phyloP scores from a whole-genome alignment of 2,797 vertebrate genomes.

The Cirrhinus mrigala region DNA sequence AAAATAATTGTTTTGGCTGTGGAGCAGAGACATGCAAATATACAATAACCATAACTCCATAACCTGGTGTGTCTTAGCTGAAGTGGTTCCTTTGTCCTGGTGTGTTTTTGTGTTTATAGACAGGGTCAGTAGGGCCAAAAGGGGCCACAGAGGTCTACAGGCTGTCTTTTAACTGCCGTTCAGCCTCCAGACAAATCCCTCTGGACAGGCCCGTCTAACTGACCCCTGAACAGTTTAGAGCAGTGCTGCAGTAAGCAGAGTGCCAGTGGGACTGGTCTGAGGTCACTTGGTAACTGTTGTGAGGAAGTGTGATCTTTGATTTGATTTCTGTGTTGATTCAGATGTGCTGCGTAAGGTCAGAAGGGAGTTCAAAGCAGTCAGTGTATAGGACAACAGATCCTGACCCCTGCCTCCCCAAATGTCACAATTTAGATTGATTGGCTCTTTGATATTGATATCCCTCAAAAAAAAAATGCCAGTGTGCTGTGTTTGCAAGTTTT shows the following conservation, averaged over 20 bases:
- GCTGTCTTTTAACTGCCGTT: conserved; percentile 27
- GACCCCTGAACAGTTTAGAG: conserved; percentile 34
- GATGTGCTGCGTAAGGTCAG: conserved; percentile 35
- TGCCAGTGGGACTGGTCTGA: conserved; percentile 15
- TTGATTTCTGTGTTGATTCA: neutral
- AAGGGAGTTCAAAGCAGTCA: conserved; percentile 12
- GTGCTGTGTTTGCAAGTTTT: conserved; percentile 17
- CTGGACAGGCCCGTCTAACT: conserved; percentile 8
- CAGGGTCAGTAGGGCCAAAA: neutral
- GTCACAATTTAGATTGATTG: conserved; percentile 13
- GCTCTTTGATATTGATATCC: neutral
- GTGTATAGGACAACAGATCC: neutral
- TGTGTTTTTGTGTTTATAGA: conserved; percentile 31
- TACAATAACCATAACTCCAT: neutral
- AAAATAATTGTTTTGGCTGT: conserved; percentile 74
- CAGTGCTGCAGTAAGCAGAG: conserved; percentile 20
- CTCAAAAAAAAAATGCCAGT: neutral
- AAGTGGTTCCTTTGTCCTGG: conserved; percentile 36
- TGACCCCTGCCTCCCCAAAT: conserved; percentile 5
- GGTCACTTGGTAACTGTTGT: conserved; percentile 11
- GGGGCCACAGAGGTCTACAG: neutral
- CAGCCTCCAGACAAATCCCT: conserved; percentile 10
- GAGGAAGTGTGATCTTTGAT: neutral
- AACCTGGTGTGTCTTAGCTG: conserved; percentile 27
- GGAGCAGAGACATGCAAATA: neutral